Conservation (phyloP, 2,797 vertebrate species). For the Chromobotia macracanthus region DNA sequence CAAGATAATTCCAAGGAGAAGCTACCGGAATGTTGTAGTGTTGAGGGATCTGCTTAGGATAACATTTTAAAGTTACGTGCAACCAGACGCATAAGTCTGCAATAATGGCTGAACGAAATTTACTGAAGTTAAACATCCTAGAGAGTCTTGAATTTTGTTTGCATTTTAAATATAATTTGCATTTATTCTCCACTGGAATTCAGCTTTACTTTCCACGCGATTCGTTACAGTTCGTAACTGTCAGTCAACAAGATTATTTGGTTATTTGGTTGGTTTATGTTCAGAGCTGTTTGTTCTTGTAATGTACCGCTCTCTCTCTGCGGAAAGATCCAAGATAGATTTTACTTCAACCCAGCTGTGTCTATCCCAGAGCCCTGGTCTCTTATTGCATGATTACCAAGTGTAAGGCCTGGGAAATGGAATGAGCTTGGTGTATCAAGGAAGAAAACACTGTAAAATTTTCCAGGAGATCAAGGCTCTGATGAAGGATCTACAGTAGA, state of each 20-base stretch:
- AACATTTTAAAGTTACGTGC: constrained; percentile 59
- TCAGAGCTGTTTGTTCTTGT: constrained; percentile 45
- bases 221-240: constrained; percentile 74
- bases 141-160: constrained; percentile 40
- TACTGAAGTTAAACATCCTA: constrained; percentile 10
- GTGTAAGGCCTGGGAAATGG: constrained; percentile 32
- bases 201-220: constrained; percentile 67
- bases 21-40: constrained; percentile 75
- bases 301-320: constrained; percentile 48
- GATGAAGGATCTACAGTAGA: constrained; percentile 75
- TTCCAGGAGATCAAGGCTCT: constrained; percentile 82
- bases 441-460: constrained; percentile 27
- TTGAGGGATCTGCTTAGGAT: constrained; percentile 63
- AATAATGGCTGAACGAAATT: constrained; percentile 19
- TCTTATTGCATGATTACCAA: constrained; percentile 45
- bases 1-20: constrained; percentile 44
- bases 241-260: constrained; percentile 70
- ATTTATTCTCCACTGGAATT: constrained; percentile 5
- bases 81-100: constrained; percentile 4
- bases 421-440: constrained; percentile 22
- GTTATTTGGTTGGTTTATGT: constrained; percentile 63
- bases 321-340: constrained; percentile 13
- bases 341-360: constrained; percentile 12
- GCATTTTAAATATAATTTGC: constrained; percentile 19
- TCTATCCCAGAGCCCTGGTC: constrained; percentile 25